A percentile compares a stretch with the other conserved stretches of the same genome.
Evolutionary conservation across 37 sponge, comb jelly and placozoan genomes (phyloP).

Genomic region (Beroe forskalii): DNA sequence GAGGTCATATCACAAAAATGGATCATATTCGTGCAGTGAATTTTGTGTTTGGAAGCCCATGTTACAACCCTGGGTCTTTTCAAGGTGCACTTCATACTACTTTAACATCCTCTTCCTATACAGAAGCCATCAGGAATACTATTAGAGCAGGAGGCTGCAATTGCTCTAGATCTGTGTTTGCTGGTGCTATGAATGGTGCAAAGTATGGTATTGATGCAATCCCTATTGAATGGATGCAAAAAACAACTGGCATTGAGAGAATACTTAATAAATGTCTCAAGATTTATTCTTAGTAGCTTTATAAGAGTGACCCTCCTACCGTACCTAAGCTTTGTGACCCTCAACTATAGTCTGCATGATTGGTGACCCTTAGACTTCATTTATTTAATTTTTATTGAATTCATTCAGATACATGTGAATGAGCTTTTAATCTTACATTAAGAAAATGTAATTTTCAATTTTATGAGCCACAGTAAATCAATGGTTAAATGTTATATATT

Average conservation of each 20-base stretch:
- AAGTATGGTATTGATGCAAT: conserved; percentile 67
- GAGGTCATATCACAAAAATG: conserved; percentile 17
- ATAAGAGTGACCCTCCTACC: not conserved
- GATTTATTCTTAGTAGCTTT: not conserved
- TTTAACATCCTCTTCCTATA: conserved; percentile 22
- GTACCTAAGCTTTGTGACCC: too few species aligned
- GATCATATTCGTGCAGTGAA: conserved; percentile 30
- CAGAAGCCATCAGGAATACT: conserved; percentile 43
- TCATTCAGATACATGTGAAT: too few species aligned
- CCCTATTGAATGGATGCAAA: conserved; percentile 70
- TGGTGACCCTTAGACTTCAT: too few species aligned
- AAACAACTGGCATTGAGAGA: conserved; percentile 40
- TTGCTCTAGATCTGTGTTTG: conserved; percentile 68
- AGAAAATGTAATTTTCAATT: too few species aligned
- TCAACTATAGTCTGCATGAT: too few species aligned
- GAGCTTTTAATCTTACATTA: too few species aligned
- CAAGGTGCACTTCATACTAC: conserved; percentile 68
- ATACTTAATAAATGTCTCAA: conserved; percentile 50
- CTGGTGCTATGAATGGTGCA: conserved; percentile 66
- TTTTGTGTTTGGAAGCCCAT: conserved; percentile 42
- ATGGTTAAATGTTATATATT: too few species aligned
- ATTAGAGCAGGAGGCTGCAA: conserved; percentile 72
- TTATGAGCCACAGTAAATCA: too few species aligned
- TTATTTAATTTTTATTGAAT: too few species aligned
- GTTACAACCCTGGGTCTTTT: conserved; percentile 70